Evolutionary conservation across 1,140 invertebrate species (phyloP).

Genomic region (Temnothorax curvispinosus): DNA sequence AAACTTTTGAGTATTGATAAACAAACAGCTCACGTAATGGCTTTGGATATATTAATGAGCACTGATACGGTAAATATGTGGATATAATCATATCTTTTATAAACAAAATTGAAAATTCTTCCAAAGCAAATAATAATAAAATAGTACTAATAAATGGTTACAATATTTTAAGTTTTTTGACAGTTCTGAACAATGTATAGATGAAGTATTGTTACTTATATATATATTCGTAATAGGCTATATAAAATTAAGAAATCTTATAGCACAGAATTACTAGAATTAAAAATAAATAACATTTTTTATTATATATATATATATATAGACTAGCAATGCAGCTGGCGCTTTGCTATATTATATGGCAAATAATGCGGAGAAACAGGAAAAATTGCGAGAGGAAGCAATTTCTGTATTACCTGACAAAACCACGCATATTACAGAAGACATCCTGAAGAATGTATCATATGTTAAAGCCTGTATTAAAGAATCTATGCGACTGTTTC

Average conservation of each 20-base stretch:
- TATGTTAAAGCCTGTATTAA: constrained; percentile 90
- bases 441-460: constrained; percentile 85
- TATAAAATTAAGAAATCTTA: not conserved
- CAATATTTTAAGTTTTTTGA: not conserved
- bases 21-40: constrained; percentile 88
- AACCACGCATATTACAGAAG: constrained; percentile 84
- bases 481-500: constrained; percentile 88
- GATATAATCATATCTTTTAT: not conserved
- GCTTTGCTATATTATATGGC: constrained; percentile 88
- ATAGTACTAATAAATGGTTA: not conserved
- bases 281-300: constrained; percentile 31
- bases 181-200: not conserved
- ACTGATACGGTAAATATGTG: constrained; percentile 89
- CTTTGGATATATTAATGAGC: constrained; percentile 90
- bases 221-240: not conserved
- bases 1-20: constrained; percentile 85
- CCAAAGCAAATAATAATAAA: not conserved
- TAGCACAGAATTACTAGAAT: not conserved
- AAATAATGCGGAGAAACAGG: constrained; percentile 88
- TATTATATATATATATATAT: not conserved
- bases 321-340: constrained; percentile 79
- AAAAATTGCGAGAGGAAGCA: constrained; percentile 89
- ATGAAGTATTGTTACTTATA: not conserved
- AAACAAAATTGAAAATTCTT: too few relatives aligned
- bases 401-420: constrained; percentile 83